phyloP scores from a whole-genome alignment of 1,140 invertebrate species.

The Steinernema khuongi region DNA sequence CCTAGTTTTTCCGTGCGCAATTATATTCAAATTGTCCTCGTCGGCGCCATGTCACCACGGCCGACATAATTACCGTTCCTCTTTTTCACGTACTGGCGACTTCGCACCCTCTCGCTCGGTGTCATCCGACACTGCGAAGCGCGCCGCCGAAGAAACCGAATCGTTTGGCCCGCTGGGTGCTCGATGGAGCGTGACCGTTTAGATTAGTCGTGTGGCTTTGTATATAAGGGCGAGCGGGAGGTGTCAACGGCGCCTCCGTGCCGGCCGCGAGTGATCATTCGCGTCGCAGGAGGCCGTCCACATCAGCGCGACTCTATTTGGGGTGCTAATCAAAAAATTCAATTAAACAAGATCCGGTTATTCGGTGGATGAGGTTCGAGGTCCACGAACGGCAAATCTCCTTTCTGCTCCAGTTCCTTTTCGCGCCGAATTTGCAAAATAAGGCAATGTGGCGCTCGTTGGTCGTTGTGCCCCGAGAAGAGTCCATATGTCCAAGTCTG shows the following conservation, averaged over 20 bases:
- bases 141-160: background rate
- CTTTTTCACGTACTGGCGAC: background rate
- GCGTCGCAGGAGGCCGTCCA: background rate
- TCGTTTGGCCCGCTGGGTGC: background rate
- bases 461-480: too few relatives aligned
- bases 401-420: too few relatives aligned
- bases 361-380: background rate
- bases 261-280: background rate
- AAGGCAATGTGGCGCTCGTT: too few relatives aligned
- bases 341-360: background rate
- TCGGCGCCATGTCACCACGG: background rate
- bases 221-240: background rate
- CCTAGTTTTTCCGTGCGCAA: background rate
- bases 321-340: background rate
- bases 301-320: background rate
- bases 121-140: background rate
- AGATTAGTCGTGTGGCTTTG: too few relatives aligned
- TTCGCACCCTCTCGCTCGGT: background rate
- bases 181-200: too few relatives aligned
- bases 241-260: background rate
- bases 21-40: constrained; percentile 11
- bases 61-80: background rate
- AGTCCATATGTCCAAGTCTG: too few relatives aligned
- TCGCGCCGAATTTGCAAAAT: too few relatives aligned
- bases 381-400: background rate